Evolutionary conservation across 2,888 invertebrate species (phyloP).

Genomic region (Chymomyza procnemis): DNA sequence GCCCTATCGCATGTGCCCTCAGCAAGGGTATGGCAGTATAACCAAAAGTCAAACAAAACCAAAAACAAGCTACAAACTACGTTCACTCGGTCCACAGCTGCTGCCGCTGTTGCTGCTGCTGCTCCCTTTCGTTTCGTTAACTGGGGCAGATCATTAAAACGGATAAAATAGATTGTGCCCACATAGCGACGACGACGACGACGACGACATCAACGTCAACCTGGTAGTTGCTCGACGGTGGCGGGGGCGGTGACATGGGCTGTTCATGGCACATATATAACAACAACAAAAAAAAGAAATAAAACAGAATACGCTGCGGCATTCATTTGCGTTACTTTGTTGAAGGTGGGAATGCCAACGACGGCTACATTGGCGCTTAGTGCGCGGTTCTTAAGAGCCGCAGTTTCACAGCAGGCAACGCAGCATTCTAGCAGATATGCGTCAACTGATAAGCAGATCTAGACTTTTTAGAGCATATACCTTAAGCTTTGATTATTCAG

Average conservation of each 20-base stretch:
- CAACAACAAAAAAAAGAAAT: too few species aligned
- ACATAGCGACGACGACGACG: slow-evolving; percentile 45
- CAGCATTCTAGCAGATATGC: slow-evolving; percentile 55
- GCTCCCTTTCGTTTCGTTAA: slow-evolving; percentile 68
- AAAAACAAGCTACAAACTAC: slow-evolving; percentile 15
- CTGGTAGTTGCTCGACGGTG: neutral
- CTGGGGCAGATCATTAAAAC: slow-evolving; percentile 72
- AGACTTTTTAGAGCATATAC: slow-evolving; percentile 34
- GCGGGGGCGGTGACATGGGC: slow-evolving; percentile 39
- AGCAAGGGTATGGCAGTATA: slow-evolving; percentile 8
- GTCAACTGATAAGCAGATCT: slow-evolving; percentile 59
- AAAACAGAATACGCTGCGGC: neutral
- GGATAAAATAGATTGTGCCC: slow-evolving; percentile 71
- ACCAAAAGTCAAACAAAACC: slow-evolving; percentile 21
- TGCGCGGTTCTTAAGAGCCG: neutral
- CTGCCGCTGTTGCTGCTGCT: slow-evolving; percentile 42
- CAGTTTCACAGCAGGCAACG: neutral
- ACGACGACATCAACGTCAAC: slow-evolving; percentile 32
- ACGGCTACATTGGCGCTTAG: neutral
- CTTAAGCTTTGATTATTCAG: slow-evolving; percentile 43
- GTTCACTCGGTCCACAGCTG: slow-evolving; percentile 41
- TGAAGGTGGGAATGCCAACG: neutral
- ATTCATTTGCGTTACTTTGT: slow-evolving; percentile 35
- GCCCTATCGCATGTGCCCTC: neutral
- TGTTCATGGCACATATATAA: slow-evolving; percentile 28